Evolutionary conservation across 2,113 vertebrate genomes (phyloP).

Genomic region (Pontoporia blainvillei): DNA sequence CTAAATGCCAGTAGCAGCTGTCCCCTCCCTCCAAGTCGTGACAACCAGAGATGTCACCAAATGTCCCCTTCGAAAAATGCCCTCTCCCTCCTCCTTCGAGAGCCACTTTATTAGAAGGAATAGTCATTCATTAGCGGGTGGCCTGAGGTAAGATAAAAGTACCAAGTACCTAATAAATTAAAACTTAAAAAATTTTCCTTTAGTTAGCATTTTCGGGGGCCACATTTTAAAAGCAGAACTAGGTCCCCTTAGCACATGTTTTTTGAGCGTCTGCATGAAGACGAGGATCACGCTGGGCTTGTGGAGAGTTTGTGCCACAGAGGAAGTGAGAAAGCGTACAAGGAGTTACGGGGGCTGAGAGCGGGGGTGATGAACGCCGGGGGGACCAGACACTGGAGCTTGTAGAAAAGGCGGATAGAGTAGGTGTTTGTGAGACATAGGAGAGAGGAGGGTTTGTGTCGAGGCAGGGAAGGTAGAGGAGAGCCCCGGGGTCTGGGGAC

Average conservation of each 20-base stretch:
- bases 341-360: background rate
- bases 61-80: background rate
- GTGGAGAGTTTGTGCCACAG: background rate
- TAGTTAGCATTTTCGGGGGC: background rate
- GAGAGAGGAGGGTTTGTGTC: background rate
- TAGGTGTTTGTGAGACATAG: background rate
- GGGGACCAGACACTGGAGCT: background rate
- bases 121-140: background rate
- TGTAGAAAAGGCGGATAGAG: background rate
- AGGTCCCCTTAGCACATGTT: background rate
- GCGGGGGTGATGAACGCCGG: too few relatives aligned
- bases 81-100: background rate
- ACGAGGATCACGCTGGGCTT: rapidly evolving
- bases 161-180: background rate
- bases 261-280: background rate
- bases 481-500: rapidly evolving
- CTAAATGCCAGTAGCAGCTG: background rate
- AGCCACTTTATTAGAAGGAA: background rate
- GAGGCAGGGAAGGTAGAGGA: background rate
- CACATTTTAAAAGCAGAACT: background rate
- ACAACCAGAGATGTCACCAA: background rate
- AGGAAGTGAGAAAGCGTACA: background rate
- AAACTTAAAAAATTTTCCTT: background rate
- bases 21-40: background rate
- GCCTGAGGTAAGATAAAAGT: background rate